Evolutionary conservation across 2,888 invertebrate species (phyloP).

Genomic region (Pedicia rivosa): DNA sequence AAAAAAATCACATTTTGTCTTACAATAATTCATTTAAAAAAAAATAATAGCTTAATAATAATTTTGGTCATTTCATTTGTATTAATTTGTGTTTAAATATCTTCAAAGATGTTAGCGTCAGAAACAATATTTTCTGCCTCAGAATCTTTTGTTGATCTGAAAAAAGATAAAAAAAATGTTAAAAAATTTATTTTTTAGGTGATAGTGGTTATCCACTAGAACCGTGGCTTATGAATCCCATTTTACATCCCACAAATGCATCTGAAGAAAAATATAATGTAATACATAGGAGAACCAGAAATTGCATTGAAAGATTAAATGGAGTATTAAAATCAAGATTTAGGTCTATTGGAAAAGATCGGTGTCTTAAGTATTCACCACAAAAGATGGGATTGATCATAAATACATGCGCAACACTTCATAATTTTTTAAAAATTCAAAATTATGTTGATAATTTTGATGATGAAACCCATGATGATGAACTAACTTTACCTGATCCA

Average conservation of each 20-base stretch:
- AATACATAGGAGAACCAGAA: background rate
- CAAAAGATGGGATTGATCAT: background rate
- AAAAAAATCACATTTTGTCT: too few species aligned
- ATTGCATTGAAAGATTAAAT: conserved; percentile 1
- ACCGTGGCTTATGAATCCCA: background rate
- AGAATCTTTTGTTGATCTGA: too few species aligned
- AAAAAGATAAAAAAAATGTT: too few species aligned
- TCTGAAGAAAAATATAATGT: background rate
- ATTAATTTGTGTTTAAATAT: too few species aligned
- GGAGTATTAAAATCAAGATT: background rate
- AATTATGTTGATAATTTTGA: background rate
- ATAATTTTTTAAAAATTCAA: background rate
- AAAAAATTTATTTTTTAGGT: background rate
- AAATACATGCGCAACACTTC: background rate
- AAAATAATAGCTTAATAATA: too few species aligned
- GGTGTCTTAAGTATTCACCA: background rate
- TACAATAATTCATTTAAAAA: too few species aligned
- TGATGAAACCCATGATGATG: background rate
- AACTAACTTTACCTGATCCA: too few species aligned
- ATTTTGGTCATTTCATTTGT: too few species aligned
- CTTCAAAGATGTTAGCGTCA: too few species aligned
- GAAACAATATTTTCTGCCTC: too few species aligned
- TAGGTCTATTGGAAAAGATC: background rate
- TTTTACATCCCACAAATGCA: background rate
- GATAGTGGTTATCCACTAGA: background rate